phyloP scores from a whole-genome alignment of 2,888 invertebrate species.

The Coenonympha glycerion region DNA sequence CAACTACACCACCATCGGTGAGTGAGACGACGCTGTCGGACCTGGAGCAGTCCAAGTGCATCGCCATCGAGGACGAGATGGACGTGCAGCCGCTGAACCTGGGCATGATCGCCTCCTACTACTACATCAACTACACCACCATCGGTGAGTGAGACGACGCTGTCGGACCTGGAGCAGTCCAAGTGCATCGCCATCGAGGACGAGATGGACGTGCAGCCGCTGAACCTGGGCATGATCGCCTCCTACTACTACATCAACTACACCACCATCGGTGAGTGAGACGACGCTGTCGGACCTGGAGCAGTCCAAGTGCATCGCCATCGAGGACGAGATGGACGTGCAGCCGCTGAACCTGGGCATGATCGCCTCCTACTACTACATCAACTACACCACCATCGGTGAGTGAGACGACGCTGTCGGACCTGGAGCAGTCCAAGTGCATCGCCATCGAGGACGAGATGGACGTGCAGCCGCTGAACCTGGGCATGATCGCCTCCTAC shows the following conservation, averaged over 20 bases:
- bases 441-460: no score
- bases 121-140: conserved; percentile 99
- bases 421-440: no score
- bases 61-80: conserved; percentile 98
- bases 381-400: conserved; percentile 99
- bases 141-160: conserved; percentile 82
- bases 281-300: conserved; percentile 95
- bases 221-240: no score
- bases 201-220: no score
- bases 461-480: no score
- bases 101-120: conserved; percentile 99
- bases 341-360: conserved; percentile 98
- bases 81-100: conserved; percentile 97
- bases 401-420: no score
- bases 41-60: conserved; percentile 97
- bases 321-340: conserved; percentile 99
- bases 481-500: no score
- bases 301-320: conserved; percentile 96
- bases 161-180: no score
- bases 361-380: conserved; percentile 99
- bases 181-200: no score
- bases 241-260: no score
- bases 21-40: conserved; percentile 95
- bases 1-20: no score
- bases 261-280: conserved; percentile 98